These are phyloP conservation scores for Carduelis carduelis DNA, from an alignment of 2,797 vertebrate species.

Conservation along the genomic window DNA sequence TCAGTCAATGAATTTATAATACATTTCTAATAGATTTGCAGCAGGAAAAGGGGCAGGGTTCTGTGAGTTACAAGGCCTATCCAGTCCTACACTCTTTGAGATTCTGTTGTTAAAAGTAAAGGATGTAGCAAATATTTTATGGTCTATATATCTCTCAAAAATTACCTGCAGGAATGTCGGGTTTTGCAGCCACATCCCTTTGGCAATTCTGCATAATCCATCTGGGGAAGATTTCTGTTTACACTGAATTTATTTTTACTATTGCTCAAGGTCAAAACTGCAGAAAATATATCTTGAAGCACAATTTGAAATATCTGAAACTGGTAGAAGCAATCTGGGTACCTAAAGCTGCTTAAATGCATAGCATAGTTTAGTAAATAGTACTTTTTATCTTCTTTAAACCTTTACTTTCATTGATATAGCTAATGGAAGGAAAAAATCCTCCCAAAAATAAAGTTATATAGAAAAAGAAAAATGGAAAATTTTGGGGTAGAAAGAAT, in stretches of 20 bases:
- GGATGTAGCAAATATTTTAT: neutral
- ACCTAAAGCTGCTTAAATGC: neutral
- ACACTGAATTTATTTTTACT: neutral
- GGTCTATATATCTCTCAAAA: neutral
- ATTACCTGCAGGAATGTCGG: neutral
- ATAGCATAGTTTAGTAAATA: neutral
- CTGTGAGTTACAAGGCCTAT: neutral
- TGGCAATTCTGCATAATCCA: neutral
- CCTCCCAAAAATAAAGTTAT: neutral
- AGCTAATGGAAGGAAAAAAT: neutral
- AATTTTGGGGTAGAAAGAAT: neutral
- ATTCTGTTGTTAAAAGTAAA: neutral
- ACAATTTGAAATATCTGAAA: neutral
- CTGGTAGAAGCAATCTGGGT: neutral
- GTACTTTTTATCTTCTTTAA: neutral
- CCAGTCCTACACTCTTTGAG: too few relatives aligned
- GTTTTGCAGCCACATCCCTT: neutral
- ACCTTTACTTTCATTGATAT: neutral
- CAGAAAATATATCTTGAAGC: neutral
- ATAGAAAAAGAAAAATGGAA: neutral
- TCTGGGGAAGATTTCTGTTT: neutral
- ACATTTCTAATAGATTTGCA: neutral
- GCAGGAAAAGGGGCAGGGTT: neutral
- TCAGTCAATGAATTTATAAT: neutral
- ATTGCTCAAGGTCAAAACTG: neutral